Base-by-base conservation (phyloP, 2,797 vertebrate genomes). In the Anisognathus igniventris region DNA sequence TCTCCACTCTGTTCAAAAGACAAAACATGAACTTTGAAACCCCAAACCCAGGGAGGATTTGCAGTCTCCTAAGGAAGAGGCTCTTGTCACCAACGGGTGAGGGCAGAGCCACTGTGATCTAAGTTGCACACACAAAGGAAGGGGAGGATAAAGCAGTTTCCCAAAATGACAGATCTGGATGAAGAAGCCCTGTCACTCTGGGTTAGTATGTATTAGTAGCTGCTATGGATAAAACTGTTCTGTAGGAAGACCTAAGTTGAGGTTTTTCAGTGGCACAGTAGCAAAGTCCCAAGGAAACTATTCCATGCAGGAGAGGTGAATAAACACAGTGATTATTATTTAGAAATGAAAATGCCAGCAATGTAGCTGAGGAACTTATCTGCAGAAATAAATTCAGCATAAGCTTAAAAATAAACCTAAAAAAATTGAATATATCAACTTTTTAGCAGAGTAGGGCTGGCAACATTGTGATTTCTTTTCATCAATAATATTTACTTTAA, bases 1-100 rank as follows among this genome's bases (percentile, higher is more conserved):
- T 70, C 96, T 96, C 99, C 99, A 99, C 70, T 98, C 99, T 99
- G 86, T 84, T 90, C 40, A 65, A 74, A 82, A 92, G 12, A 73
- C 56, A 56, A 86, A 74, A 25, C 3, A 70, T 0, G 4, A 11
- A 28, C 17, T 86, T 40, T 72, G 37, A 84, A 91, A 77, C 50
- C 25, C 50, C 45, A 71, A 50, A 39, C 12, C 4, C 39, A 39
- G 44, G n/a, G 3, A 30, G 57, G 64, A 85, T 33, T 39, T 72
- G 39, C 31, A 40, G 72, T 2, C 24, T 54, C 60, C 27, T 16
- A 24, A 67, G 31, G 51, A 45, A 50, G 5, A 33, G 44, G 45
- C 12, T 85, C 71, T 23, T 64, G 44, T 28, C 28, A 33, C 24
- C 0, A 2, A 3, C 8, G 50, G 27, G 24, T 0, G 0, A 91